Evolutionary conservation across 2,797 vertebrate species (phyloP), one percentile per base, ranked within the genome.

Genomic region (Pterois miles): DNA sequence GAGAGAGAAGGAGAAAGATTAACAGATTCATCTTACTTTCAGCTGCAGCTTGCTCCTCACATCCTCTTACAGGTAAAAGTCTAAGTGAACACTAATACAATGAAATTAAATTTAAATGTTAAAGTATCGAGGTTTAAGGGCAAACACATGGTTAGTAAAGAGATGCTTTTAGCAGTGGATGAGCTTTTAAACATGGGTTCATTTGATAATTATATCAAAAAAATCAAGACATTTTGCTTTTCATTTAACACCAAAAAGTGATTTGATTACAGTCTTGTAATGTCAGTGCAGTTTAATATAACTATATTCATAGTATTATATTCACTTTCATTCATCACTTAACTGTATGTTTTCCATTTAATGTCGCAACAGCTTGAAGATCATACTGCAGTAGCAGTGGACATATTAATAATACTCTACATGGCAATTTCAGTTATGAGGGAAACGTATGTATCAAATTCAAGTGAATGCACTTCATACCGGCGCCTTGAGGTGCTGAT

Each of bases 401-500:
- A 25, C 2, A 13, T 14, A 25, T 13, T 5, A 52, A 22, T 52
- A 1, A 23, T 52, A 52, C 4, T 52, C 11, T 6, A n/a, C 48
- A 23, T 23, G 22, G 6, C 50, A 23, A 23, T 52, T 52, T 52
- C 4, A 23, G 22, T 52, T 52, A 6, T 12, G 23, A 52, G 22
- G 4, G 1, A 52, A 23, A 23, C 22, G 22, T 23, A 57, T 10
- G 27, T 25, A 54, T 27, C n/a, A 27, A 68, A 8, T 27, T 16
- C 10, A 73, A 3, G 23, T 54, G 3, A 31, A 31, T 29, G 22
- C 3, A 52, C 23, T 53, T 67, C 56, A 18, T 69, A 74, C 74
- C 63, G n/a, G 16, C 9, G 71, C 46, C 10, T 60, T 40, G 25
- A 56, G 29, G 36, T 53, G 18, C 22, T 46, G 31, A 2, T 48